Base-by-base conservation (phyloP, 53 echinoderm and acorn worm genomes). In the Mesocentrotus franciscanus region DNA sequence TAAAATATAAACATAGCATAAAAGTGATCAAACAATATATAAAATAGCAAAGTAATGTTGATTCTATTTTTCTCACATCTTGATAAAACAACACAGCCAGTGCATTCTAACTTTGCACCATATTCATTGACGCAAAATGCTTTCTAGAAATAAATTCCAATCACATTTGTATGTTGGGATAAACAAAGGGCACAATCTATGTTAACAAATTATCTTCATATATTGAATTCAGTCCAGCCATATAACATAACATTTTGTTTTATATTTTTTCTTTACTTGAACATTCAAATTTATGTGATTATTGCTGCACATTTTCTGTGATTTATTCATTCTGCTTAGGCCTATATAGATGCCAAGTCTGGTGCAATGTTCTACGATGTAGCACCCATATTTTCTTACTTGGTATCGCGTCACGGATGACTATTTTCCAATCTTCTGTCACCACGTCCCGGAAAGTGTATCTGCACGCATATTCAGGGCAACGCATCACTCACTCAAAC, bases 401-500 rank as follows among this genome's bases (percentile, higher is more conserved):
- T 20, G 14, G 79, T 8, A 42, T 16, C 18, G 20, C 39, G 84
- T 8, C 84, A 42, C 15, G 55, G 84, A 84, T 84, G 39, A 84
- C 39, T 84, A 84, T 55, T 84, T 22, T 84, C 49, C 39, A 84
- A 49, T 9, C 55, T 49, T 55, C 84, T 84, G 55, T 84, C 84
- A 84, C 22, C 84, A 22, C 84, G 84, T 84, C 13, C 84, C 12
- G 55, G 84, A 84, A 49, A 84, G 84, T 84, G 84, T 84, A 84
- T 84, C 84, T n/a, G 84, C 29, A 84, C 84, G 84, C 84, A 84
- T 84, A 84, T 84, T 84, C 84, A 84, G 49, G 49, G 84, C 84
- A 84, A 22, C 84, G 6, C 84, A 84, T 84, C 84, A 84, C 84
- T 84, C 84, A 84, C 39, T 84, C 39, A 84, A 42, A 84, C 42